Conservation (phyloP, 1,140 invertebrate species). For the Papilio helenus region DNA sequence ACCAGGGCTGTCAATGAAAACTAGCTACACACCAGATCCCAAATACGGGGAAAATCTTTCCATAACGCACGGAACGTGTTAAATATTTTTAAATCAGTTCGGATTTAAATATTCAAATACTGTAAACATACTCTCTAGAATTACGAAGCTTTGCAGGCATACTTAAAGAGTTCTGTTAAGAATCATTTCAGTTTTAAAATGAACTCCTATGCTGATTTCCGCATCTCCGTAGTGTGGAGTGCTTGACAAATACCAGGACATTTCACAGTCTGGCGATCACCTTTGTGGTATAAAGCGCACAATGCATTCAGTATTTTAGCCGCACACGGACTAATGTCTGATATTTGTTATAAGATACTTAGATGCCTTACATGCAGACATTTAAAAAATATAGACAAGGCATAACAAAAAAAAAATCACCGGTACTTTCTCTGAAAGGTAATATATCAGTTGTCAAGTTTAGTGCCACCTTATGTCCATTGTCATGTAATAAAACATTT, state of each 20-base stretch:
- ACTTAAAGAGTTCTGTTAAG: conserved; percentile 28
- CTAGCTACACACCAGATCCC: too few species aligned
- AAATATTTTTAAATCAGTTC: too few species aligned
- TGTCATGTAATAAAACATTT: too few species aligned
- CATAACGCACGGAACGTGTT: too few species aligned
- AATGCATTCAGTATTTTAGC: conserved; percentile 48
- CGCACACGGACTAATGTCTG: conserved; percentile 45
- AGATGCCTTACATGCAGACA: conserved; percentile 18
- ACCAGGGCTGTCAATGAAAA: too few species aligned
- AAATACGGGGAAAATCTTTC: too few species aligned
- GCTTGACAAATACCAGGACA: conserved; percentile 71
- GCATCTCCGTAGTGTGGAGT: conserved; percentile 27
- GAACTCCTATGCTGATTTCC: conserved; percentile 35
- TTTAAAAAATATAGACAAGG: too few species aligned
- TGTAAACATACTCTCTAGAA: background rate
- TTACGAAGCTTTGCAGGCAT: background rate
- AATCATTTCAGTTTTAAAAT: conserved; percentile 36
- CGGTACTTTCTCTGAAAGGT: too few species aligned
- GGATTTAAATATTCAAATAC: background rate
- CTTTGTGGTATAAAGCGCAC: conserved; percentile 51
- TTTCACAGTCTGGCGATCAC: conserved; percentile 74
- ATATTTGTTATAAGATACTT: conserved; percentile 47
- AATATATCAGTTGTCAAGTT: too few species aligned
- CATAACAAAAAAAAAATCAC: too few species aligned
- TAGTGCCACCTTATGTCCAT: too few species aligned